Percentiles rank a stretch among this genome's conserved stretches.
Evolutionary conservation across 2,888 invertebrate species (phyloP).

Genomic region (Rhaphigaster nebulosa): DNA sequence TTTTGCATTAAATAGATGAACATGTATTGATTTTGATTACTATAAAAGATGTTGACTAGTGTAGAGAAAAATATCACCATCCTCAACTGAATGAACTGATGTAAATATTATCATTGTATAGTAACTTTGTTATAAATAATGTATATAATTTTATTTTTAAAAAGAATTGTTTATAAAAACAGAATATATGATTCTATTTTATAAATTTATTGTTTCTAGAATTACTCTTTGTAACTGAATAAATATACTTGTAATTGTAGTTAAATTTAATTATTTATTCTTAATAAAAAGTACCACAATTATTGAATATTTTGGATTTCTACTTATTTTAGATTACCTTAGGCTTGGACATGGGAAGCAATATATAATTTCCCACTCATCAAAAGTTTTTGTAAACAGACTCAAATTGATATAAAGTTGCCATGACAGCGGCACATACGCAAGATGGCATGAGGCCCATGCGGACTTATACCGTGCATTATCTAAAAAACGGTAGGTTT

Average conservation of each 20-base stretch:
- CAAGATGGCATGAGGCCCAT: too few relatives aligned
- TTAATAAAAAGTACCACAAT: background rate
- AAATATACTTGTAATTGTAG: conserved; percentile 2
- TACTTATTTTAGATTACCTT: background rate
- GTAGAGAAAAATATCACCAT: background rate
- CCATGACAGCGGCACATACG: too few relatives aligned
- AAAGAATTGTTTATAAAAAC: conserved; percentile 24
- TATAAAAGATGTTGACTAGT: too few relatives aligned
- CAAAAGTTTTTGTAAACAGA: too few relatives aligned
- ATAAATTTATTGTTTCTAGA: conserved; percentile 18
- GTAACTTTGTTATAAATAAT: conserved; percentile 34
- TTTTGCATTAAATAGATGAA: background rate
- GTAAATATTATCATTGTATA: conserved; percentile 37
- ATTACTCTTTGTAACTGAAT: background rate
- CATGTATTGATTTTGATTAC: background rate
- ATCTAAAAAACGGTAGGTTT: too few relatives aligned
- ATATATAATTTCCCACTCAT: too few relatives aligned
- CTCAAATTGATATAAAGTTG: too few relatives aligned
- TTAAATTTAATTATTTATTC: background rate
- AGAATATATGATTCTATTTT: conserved; percentile 11
- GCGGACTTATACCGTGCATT: too few relatives aligned
- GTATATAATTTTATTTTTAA: conserved; percentile 40
- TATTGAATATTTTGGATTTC: background rate
- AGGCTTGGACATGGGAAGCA: too few relatives aligned
- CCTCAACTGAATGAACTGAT: conserved; percentile 7